These are phyloP conservation scores for Phania funesta DNA, from an alignment of 2,888 invertebrate species.

Conservation along the genomic window DNA sequence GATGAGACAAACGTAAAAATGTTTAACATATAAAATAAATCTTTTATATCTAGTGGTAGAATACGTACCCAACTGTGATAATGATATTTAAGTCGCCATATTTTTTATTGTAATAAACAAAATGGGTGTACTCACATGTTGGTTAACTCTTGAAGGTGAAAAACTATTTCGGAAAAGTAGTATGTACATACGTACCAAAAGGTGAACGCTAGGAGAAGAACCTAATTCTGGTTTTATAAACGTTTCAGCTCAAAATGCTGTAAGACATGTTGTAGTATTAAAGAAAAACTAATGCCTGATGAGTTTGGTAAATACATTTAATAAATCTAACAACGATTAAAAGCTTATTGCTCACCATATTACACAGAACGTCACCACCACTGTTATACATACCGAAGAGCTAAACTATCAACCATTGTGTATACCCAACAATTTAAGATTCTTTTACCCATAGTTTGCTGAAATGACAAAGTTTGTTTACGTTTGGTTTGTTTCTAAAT, in stretches of 20 bases:
- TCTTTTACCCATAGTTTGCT: conserved; percentile 42
- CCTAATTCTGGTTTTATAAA: conserved; percentile 26
- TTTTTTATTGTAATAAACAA: conserved; percentile 36
- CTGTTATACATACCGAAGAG: conserved; percentile 59
- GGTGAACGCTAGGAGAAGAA: conserved; percentile 23
- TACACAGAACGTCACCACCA: conserved; percentile 16
- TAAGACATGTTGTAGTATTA: conserved; percentile 50
- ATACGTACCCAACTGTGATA: conserved; percentile 54
- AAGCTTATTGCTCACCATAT: conserved; percentile 55
- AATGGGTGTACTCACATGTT: conserved; percentile 56
- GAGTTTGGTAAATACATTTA: conserved; percentile 35
- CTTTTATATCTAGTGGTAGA: conserved; percentile 11
- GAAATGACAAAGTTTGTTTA: conserved; percentile 65
- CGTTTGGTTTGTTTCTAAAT: conserved; percentile 49
- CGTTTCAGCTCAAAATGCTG: conserved; percentile 56
- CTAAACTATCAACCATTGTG: conserved; percentile 43
- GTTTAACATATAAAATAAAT: conserved; percentile 5
- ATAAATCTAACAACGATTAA: conserved; percentile 51
- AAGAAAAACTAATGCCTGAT: conserved; percentile 35
- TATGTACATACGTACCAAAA: conserved; percentile 54
- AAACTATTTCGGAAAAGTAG: conserved; percentile 10
- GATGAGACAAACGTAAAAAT: conserved; percentile 6
- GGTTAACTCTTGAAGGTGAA: conserved; percentile 36
- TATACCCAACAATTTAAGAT: conserved; percentile 30
- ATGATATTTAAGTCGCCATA: conserved; percentile 35